Percentiles rank a stretch among this genome's conserved stretches.
Evolutionary conservation across 2,113 vertebrate genomes (phyloP).

Genomic region (Heptranchias perlo): DNA sequence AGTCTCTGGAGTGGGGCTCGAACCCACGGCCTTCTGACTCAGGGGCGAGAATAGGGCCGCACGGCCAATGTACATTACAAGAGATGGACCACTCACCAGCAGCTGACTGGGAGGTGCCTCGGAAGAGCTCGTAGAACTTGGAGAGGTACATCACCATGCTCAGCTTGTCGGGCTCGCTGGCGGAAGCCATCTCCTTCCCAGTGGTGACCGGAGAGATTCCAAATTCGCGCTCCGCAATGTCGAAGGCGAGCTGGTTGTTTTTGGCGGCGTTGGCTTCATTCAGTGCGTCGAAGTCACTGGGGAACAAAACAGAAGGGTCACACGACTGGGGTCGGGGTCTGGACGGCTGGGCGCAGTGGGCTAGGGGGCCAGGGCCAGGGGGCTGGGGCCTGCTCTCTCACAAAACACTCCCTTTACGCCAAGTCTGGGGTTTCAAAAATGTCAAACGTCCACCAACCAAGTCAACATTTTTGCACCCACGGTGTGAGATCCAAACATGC

Average conservation of each 20-base stretch:
- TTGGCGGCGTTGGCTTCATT: conserved; percentile 68
- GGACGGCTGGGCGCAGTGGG: background rate
- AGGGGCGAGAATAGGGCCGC: too few species aligned
- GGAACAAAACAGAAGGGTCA: conserved; percentile 36
- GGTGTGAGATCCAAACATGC: background rate
- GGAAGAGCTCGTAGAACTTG: conserved; percentile 91
- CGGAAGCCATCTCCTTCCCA: conserved; percentile 65
- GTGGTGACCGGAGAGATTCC: conserved; percentile 78
- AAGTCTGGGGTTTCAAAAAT: background rate
- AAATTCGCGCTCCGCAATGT: conserved; percentile 79
- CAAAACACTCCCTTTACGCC: background rate
- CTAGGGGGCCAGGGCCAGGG: conserved; percentile 17
- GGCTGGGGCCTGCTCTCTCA: too few species aligned
- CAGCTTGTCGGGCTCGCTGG: conserved; percentile 73
- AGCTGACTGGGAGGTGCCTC: conserved; percentile 69
- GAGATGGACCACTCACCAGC: conserved; percentile 62
- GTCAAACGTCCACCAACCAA: background rate
- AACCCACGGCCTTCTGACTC: background rate
- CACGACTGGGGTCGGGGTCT: background rate
- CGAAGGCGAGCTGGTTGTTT: conserved; percentile 87
- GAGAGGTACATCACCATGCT: conserved; percentile 84
- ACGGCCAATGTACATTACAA: too few species aligned
- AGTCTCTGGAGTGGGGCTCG: too few species aligned
- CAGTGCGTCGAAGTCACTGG: conserved; percentile 80
- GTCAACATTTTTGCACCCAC: background rate